Evolutionary conservation across 2,888 invertebrate genomes (phyloP), one percentile per base, ranked within the genome.

Genomic region (Dolichomitus sp.): DNA sequence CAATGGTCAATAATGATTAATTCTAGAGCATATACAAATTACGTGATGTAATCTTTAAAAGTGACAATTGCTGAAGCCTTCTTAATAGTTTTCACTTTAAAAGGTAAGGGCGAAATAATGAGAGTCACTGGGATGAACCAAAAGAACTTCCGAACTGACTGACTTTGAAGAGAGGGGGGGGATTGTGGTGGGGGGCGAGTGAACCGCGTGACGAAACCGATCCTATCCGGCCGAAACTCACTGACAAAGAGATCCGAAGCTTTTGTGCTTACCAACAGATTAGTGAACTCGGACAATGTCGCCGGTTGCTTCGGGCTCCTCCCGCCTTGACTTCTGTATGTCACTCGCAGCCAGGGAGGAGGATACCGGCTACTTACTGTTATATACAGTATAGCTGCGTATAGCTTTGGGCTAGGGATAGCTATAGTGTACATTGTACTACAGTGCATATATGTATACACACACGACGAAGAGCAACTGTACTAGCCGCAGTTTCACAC

Each of bases 241-340:
- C 85, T 80, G 65, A 79, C 79, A 79, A 80, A 83, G 76, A 83
- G 79, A 83, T 75, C 72, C 48, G 61, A 65, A 81, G 70, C 83
- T 83, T 89, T 89, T 91, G 89, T 90, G 89, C 89, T 87, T 89
- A 89, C 90, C 90, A 89, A 91, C 92, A 90, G 91, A 92, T 93
- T 92, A 92, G 92, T 90, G 90, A 91, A 91, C 90, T 92, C 88
- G 86, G 88, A 89, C 91, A 90, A 91, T 89, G 89, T 90, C 88
- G 87, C 88, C 87, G 88, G 84, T 84, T 85, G 86, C 79, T 76
- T 69, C 54, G 70, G 59, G 69, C 57, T 77, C 74, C 50, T 66
- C 72, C 69, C 76, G 79, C 65, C 65, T 81, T 77, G 83, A 76
- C 70, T 83, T 70, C 37, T 73, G 30, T 57, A 23, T 50, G 50